phyloP scores from a whole-genome alignment of 2,113 vertebrate genomes.

The Oceanodroma tethys region DNA sequence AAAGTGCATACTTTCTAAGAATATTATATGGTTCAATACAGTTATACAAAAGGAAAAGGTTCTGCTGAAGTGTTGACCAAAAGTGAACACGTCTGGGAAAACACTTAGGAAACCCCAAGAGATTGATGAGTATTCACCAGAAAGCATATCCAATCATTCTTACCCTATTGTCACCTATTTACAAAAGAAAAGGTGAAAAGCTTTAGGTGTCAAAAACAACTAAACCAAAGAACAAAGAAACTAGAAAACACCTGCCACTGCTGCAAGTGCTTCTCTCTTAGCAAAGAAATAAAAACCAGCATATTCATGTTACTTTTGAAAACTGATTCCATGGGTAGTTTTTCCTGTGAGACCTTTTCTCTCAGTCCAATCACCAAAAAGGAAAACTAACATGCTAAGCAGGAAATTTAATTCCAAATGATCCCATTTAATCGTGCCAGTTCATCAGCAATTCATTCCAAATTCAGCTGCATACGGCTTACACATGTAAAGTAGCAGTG shows the following conservation, averaged over 20 bases:
- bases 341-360: background rate
- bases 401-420: slow-evolving; percentile 30
- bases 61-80: background rate
- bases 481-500: background rate
- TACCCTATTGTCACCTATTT: background rate
- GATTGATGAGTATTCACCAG: background rate
- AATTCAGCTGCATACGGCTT: background rate
- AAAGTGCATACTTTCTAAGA: background rate
- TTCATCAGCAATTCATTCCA: slow-evolving; percentile 32
- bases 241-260: background rate
- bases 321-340: background rate
- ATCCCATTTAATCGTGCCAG: slow-evolving; percentile 30
- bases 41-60: background rate
- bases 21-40: rapidly evolving
- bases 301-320: background rate
- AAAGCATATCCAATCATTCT: background rate
- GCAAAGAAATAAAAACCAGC: background rate
- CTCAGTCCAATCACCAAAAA: background rate
- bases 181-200: background rate
- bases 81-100: background rate
- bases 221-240: background rate
- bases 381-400: background rate
- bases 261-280: background rate
- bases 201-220: background rate
- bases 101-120: background rate